Evolutionary conservation across 2,888 invertebrate genomes (phyloP).

Genomic region (Volucella zonaria): DNA sequence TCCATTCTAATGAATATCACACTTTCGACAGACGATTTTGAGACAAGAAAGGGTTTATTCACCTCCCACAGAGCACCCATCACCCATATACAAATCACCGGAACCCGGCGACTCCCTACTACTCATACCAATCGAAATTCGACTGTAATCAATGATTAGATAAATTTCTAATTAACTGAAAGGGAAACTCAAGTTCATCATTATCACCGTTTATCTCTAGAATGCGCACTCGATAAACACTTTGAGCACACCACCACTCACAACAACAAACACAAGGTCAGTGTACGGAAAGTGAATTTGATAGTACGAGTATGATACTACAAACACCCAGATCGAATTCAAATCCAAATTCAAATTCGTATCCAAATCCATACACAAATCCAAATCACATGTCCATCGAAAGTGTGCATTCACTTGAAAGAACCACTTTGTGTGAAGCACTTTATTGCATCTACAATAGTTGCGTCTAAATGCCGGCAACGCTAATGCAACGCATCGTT

Average conservation of each 20-base stretch:
- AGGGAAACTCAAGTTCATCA: slow-evolving; percentile 45
- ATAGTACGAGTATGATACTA: slow-evolving; percentile 4
- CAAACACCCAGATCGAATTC: not conserved
- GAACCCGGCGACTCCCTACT: no score
- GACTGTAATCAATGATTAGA: slow-evolving; percentile 26
- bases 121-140: not conserved
- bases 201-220: slow-evolving; percentile 42
- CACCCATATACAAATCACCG: no score
- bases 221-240: slow-evolving; percentile 31
- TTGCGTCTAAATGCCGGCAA: slow-evolving; percentile 5
- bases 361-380: slow-evolving; percentile 7
- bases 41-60: slow-evolving; percentile 25
- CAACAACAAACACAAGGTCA: slow-evolving; percentile 24
- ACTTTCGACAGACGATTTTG: not conserved
- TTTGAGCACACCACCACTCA: not conserved
- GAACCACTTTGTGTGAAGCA: slow-evolving; percentile 29
- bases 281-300: slow-evolving; percentile 46
- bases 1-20: no score
- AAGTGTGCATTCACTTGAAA: slow-evolving; percentile 23
- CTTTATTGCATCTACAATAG: slow-evolving; percentile 40
- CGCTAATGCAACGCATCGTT: slow-evolving; percentile 9
- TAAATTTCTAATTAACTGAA: slow-evolving; percentile 32
- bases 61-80: slow-evolving; percentile 12
- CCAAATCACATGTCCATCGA: slow-evolving; percentile 23
- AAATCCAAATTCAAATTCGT: not conserved